These are phyloP conservation scores for Sinosuthora webbiana DNA, from an alignment of 2,113 vertebrate genomes.

Conservation along the genomic window DNA sequence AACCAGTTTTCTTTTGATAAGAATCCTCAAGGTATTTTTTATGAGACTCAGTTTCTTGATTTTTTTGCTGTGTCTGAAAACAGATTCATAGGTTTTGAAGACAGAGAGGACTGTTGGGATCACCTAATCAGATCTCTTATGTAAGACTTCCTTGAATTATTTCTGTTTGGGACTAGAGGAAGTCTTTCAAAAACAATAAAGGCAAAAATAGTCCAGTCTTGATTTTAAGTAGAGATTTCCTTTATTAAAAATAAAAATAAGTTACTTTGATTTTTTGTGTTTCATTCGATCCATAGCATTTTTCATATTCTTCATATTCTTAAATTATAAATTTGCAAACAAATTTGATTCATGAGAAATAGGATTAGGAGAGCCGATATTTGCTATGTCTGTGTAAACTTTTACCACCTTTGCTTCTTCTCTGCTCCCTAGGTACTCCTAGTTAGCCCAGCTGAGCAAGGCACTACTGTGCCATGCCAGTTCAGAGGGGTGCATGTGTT, in stretches of 20 bases:
- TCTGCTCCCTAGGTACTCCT: background rate
- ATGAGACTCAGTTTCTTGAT: background rate
- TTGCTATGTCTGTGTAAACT: background rate
- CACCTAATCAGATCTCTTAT: slow-evolving; percentile 14
- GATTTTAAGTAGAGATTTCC: slow-evolving; percentile 24
- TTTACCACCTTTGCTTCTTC: background rate
- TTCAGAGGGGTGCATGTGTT: background rate
- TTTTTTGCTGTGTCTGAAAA: background rate
- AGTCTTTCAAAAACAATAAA: slow-evolving; percentile 29
- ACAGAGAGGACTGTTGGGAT: background rate
- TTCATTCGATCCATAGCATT: background rate
- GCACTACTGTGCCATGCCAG: accelerated
- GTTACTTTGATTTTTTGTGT: background rate
- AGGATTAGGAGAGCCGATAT: background rate
- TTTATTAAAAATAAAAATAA: slow-evolving; percentile 13
- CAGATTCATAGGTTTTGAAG: background rate
- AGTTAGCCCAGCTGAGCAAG: background rate
- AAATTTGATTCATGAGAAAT: background rate
- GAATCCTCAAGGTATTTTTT: background rate
- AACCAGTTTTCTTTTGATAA: background rate
- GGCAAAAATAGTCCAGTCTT: slow-evolving; percentile 23
- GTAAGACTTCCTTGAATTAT: slow-evolving; percentile 58
- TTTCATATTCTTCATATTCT: background rate
- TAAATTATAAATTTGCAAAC: background rate
- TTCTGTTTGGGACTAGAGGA: slow-evolving; percentile 37